Base-by-base conservation (phyloP, 2,888 invertebrate genomes). In the Eugnorisma glareosa region DNA sequence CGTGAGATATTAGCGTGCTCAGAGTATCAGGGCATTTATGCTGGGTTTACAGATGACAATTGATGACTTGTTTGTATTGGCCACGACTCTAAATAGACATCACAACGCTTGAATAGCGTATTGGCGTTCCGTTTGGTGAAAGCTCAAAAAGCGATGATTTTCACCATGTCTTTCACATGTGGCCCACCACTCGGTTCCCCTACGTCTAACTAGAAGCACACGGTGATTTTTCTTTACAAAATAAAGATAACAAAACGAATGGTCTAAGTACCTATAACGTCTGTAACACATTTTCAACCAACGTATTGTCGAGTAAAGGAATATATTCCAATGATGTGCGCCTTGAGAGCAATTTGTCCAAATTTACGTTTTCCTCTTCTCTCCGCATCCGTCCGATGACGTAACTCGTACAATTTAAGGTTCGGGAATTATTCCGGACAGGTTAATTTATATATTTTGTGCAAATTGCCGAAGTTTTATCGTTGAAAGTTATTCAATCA, bases 291-390 rank as follows among this genome's bases (percentile, higher is more conserved):
- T 84, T 77, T 75, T 40, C 81, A 73, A 77, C 69, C 72, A 57
- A 71, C 78, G 67, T 78, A 73, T 67, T 64, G 74, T 75, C 40
- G 73, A 79, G 54, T 63, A 77, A 71, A 82, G 68, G 70, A 70
- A 87, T 84, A 77, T 74, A 87, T 87, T 77, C 73, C 79, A 69
- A 75, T 85, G 79, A 87, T 83, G 83, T 76, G 81, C 70, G 77
- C 74, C 76, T 81, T 67, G 85, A 88, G 88, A 84, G 82, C 84
- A 84, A 89, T 89, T 89, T 79, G 67, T 67, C 64, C 81, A 70
- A 88, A 88, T 89, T 82, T 85, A 89, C 82, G 81, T 76, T 78
- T 79, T 81, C 63, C 81, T 75, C 75, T 76, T 43, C 67, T 75
- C 74, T 67, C 63, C 59, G 67, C 37, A 68, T 72, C 13, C 66